phyloP scores from a whole-genome alignment of 2,113 vertebrate genomes.

The Alosa alosa region DNA sequence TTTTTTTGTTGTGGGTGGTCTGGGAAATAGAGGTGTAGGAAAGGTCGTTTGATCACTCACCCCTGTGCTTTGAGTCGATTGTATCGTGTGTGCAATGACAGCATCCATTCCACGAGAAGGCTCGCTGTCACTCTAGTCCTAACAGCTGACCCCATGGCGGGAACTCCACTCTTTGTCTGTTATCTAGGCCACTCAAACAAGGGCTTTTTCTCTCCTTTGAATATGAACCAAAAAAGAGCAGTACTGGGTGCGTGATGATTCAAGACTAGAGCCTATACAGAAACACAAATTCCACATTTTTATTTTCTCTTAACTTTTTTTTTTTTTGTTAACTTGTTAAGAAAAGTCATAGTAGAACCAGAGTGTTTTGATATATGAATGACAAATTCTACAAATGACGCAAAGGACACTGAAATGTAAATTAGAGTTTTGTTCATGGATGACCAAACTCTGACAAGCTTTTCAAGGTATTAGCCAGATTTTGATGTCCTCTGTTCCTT shows the following conservation, averaged over 20 bases:
- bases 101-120: conserved; percentile 42
- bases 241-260: conserved; percentile 60
- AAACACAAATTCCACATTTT: neutral
- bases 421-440: conserved; percentile 62
- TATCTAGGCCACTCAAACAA: conserved; percentile 61
- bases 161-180: conserved; percentile 46
- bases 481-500: conserved; percentile 57
- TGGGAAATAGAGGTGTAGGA: conserved; percentile 34
- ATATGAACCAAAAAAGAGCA: conserved; percentile 70
- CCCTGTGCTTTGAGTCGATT: conserved; percentile 55
- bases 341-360: conserved; percentile 57
- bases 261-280: conserved; percentile 26
- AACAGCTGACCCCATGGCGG: conserved; percentile 48
- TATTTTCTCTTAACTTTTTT: conserved; percentile 9
- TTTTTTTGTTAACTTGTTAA: conserved; percentile 43
- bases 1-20: conserved; percentile 40
- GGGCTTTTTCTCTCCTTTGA: conserved; percentile 68
- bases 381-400: conserved; percentile 48
- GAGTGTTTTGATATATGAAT: conserved; percentile 64
- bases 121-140: conserved; percentile 53
- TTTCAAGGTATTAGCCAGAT: conserved; percentile 62
- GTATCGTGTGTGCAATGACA: conserved; percentile 55
- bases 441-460: conserved; percentile 62
- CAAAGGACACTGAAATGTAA: conserved; percentile 65
- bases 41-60: conserved; percentile 51